phyloP scores from a whole-genome alignment of 2,888 invertebrate genomes.

The Spilosoma lubricipeda region DNA sequence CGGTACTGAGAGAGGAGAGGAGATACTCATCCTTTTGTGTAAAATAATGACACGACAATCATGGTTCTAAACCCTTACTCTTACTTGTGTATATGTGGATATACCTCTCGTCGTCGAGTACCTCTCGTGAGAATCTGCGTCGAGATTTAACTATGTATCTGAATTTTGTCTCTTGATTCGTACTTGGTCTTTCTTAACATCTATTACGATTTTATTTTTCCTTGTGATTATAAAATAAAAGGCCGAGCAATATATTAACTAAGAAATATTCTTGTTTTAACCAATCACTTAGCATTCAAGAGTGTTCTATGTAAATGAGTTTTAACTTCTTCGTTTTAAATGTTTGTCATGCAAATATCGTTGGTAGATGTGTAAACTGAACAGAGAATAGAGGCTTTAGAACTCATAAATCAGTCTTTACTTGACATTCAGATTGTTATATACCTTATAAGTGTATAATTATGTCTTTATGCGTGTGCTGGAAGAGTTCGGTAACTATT shows the following conservation, averaged over 20 bases:
- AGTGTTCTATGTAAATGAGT: conserved; percentile 20
- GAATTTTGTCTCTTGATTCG: background rate
- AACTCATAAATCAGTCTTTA: conserved; percentile 55
- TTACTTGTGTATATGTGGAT: background rate
- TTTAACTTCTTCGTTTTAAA: conserved; percentile 44
- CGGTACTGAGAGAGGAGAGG: too few species aligned
- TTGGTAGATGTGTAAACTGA: conserved; percentile 55
- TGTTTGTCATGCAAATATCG: conserved; percentile 67
- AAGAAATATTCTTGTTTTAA: background rate
- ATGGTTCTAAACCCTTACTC: background rate
- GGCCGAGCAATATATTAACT: background rate
- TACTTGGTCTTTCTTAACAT: background rate
- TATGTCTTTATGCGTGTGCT: conserved; percentile 22
- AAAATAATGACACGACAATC: too few species aligned
- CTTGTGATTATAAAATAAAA: background rate
- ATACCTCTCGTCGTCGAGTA: background rate
- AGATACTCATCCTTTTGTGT: too few species aligned
- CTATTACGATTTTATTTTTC: background rate
- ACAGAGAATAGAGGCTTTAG: conserved; percentile 45
- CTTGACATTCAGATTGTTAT: conserved; percentile 51
- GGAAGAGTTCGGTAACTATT: conserved; percentile 29
- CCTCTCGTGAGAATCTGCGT: background rate
- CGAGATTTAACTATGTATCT: background rate
- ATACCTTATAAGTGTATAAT: conserved; percentile 36
- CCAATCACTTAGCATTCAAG: background rate